phyloP scores from a whole-genome alignment of 2,888 invertebrate genomes.

The Archaeoteleia sp. region DNA sequence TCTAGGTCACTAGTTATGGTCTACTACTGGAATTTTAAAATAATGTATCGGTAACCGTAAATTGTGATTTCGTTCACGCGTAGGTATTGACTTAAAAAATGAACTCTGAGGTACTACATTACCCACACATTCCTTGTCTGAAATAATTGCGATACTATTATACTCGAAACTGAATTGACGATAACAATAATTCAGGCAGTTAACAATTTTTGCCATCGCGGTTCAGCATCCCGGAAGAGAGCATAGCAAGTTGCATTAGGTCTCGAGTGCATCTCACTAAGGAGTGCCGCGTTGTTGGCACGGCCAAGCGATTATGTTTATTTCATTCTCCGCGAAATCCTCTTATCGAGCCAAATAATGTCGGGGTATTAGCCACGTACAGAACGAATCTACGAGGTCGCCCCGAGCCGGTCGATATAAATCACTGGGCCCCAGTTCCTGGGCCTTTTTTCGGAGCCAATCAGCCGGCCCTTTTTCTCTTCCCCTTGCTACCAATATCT shows the following conservation, averaged over 20 bases:
- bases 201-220: conserved; percentile 11
- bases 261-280: conserved; percentile 13
- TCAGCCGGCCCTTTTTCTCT: conserved; percentile 63
- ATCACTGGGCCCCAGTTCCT: conserved; percentile 62
- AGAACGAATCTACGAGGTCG: conserved; percentile 54
- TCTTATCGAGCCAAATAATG: conserved; percentile 54
- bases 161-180: too few species aligned
- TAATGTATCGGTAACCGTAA: too few species aligned
- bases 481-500: conserved; percentile 43
- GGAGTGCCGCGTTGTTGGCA: conserved; percentile 29
- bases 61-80: too few species aligned
- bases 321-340: conserved; percentile 62
- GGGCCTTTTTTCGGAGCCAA: conserved; percentile 70
- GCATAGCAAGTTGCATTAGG: conserved; percentile 1
- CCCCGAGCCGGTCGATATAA: conserved; percentile 62
- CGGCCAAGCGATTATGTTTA: conserved; percentile 60
- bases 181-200: conserved; percentile 7
- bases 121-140: too few species aligned
- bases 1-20: too few species aligned
- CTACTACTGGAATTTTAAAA: too few species aligned
- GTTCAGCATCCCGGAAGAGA: conserved; percentile 14
- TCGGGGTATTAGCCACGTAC: conserved; percentile 60
- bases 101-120: too few species aligned
- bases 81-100: too few species aligned
- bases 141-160: conserved; percentile 1